Percentiles rank a stretch among this genome's conserved stretches.
Conservation (phyloP, 1,140 invertebrate species). For the Cryptotermes secundus region DNA sequence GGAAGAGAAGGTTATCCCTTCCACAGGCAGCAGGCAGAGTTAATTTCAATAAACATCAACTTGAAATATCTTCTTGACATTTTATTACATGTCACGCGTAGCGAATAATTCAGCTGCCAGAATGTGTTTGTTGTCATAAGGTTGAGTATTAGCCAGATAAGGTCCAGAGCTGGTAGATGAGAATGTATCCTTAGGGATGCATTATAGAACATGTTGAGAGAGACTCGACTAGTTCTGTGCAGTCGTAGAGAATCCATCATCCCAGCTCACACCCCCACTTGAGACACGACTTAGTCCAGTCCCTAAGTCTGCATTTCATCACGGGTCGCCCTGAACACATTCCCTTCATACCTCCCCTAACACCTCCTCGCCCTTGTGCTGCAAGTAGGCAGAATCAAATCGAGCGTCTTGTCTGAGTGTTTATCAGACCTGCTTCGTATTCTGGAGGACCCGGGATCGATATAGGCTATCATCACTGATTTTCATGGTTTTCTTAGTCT, state of each 20-base stretch:
- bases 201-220: background rate
- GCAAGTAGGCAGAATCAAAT: no score
- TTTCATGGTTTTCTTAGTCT: no score
- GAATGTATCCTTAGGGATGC: background rate
- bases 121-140: slow-evolving; percentile 6
- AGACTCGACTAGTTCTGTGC: background rate
- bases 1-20: no score
- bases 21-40: background rate
- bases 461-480: no score
- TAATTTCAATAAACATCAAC: background rate
- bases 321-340: background rate
- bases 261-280: background rate
- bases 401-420: no score
- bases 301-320: slow-evolving; percentile 2
- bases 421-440: no score
- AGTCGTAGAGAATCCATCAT: slow-evolving; percentile 10
- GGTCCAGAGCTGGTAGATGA: background rate
- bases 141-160: background rate
- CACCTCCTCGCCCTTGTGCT: no score
- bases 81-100: background rate
- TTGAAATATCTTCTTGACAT: background rate
- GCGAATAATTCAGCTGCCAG: background rate
- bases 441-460: no score
- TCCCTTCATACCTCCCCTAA: no score
- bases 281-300: background rate